A percentile compares a stretch with the other conserved stretches of the same genome.
Evolutionary conservation across 2,888 invertebrate genomes (phyloP).

Genomic region (Listrodromus nycthemerus): DNA sequence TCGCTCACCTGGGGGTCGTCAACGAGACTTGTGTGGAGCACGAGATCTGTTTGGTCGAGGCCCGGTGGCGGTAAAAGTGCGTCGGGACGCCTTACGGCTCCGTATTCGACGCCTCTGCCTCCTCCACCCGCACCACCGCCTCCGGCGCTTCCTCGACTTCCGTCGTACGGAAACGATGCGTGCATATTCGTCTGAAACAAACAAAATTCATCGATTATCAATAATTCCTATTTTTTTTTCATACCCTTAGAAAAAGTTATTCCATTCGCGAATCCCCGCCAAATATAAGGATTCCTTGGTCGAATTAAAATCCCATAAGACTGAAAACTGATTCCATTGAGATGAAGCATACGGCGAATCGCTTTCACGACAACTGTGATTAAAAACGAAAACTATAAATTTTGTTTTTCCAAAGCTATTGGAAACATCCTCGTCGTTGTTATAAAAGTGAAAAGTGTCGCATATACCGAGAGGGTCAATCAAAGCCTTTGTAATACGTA

Average conservation of each 20-base stretch:
- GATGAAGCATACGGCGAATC: slow-evolving; percentile 54
- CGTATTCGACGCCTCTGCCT: slow-evolving; percentile 78
- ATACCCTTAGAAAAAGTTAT: slow-evolving; percentile 17
- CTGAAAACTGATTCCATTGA: slow-evolving; percentile 65
- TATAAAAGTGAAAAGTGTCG: neutral
- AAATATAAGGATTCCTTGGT: slow-evolving; percentile 53
- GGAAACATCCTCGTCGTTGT: neutral
- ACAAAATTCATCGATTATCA: neutral
- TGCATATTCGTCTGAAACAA: slow-evolving; percentile 85
- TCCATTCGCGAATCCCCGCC: slow-evolving; percentile 50
- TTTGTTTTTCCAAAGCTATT: neutral
- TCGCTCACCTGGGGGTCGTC: slow-evolving; percentile 84
- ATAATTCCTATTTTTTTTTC: slow-evolving; percentile 16
- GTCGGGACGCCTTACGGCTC: slow-evolving; percentile 82
- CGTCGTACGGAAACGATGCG: slow-evolving; percentile 85
- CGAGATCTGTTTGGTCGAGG: slow-evolving; percentile 83
- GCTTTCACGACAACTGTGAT: neutral
- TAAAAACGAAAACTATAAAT: neutral
- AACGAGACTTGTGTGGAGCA: slow-evolving; percentile 83
- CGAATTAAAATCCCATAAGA: neutral
- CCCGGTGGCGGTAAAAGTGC: slow-evolving; percentile 83
- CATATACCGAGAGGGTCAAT: neutral
- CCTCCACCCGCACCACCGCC: slow-evolving; percentile 82
- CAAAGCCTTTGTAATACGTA: neutral
- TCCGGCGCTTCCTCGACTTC: slow-evolving; percentile 83